Conservation (phyloP, 2,888 invertebrate species). For the Rhyacophila evoluta region DNA sequence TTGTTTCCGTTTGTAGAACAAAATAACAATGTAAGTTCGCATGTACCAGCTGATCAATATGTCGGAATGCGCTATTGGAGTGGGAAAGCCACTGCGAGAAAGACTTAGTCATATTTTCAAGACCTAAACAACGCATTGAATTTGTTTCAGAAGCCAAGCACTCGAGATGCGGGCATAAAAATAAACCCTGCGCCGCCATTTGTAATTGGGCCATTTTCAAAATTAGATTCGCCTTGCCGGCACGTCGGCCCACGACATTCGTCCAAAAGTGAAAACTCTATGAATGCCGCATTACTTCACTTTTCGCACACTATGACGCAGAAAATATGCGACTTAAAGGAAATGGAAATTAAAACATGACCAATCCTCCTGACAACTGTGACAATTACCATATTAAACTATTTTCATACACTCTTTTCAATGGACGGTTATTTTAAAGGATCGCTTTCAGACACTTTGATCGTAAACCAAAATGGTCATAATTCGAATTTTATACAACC, state of each 20-base stretch:
- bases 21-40: no score
- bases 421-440: no score
- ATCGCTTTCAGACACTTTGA: no score
- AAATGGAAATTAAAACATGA: background rate
- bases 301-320: background rate
- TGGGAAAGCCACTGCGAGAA: background rate
- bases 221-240: conserved; percentile 35
- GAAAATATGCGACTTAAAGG: background rate
- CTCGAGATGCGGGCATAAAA: conserved; percentile 31
- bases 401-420: no score
- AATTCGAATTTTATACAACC: no score
- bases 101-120: conserved; percentile 20
- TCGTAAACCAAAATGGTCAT: no score
- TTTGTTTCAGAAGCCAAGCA: conserved; percentile 30
- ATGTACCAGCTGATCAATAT: background rate
- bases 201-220: conserved; percentile 46
- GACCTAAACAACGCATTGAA: conserved; percentile 10
- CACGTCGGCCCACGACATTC: conserved; percentile 12
- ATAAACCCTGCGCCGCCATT: conserved; percentile 42
- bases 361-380: no score
- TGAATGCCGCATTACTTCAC: conserved; percentile 18
- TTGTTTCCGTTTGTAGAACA: no score
- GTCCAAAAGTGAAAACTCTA: conserved; percentile 8
- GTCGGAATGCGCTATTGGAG: conserved; percentile 10
- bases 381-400: no score